Evolutionary conservation across 1,140 invertebrate genomes (phyloP), one percentile per base, ranked within the genome.

Genomic region (Gryllus bimaculatus): DNA sequence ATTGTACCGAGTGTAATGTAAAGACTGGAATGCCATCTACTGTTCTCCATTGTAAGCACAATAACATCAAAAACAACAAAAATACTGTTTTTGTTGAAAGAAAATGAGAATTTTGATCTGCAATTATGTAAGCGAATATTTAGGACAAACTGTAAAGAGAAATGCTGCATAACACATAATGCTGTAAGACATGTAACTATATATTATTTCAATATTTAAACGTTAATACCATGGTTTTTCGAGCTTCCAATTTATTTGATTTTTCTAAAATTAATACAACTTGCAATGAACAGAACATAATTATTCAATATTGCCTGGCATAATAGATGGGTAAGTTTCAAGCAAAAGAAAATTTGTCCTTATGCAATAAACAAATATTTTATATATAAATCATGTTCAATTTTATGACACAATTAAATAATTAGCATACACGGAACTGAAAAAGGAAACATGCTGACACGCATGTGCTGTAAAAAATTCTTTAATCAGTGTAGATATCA

Each of bases 311-410:
- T 18, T 18, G 7, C 10, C 10, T 66, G 54, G 54, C 54, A 66
- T 66, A 66, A 66, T 66, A 66, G 54, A 66, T 66, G 54, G 54
- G 54, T 66, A 66, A 18, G 54, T 66, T 66, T 66, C 54, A 66
- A 66, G 54, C 54, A 66, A 66, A 13, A 66, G 54, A 7, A 39
- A 39, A 39, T 39, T 39, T 39, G 26, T 39, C 5, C 26, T 39
- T 39, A 39, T 39, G 26, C 26, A 39, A 39, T 39, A 39, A 39
- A 39, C 26, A 39, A 39, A 39, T 39, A 39, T 39, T 39, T 39
- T 39, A 39, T 39, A 39, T 5, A 39, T 39, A 39, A 39, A 39
- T 39, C 26, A 39, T 39, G 5, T 39, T 39, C 26, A 39, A 39
- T 39, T 39, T 39, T 39, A 39, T 39, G 26, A 39, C 26, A 39